Evolutionary conservation across 2,797 vertebrate genomes (phyloP), one percentile per base, ranked within the genome.

Genomic region (Loris lydekkerianus): DNA sequence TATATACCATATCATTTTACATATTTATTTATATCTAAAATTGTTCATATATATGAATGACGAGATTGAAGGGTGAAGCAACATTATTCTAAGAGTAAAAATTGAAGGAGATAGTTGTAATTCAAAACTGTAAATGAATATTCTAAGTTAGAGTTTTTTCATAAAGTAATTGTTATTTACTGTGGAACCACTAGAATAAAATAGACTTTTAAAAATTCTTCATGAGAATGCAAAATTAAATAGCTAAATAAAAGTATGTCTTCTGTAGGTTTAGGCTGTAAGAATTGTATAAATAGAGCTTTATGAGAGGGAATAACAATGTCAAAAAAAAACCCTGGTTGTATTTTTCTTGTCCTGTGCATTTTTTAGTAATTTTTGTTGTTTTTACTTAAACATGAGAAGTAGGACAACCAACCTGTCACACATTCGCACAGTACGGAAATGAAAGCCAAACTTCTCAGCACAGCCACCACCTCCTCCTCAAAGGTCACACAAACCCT

Each of bases 151-250:
- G 29, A 72, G 15, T 25, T 34, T 77, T 95, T 81, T 92, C 56
- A 53, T 60, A n/a, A 29, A 6, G 9, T 84, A 80, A 63, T 65
- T 72, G 1, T 63, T 87, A 31, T 69, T 76, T 94, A 58, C 53
- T 63, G 83, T 58, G 23, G 96, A 96, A 78, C 58, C 29, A 46
- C 18, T 80, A 49, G n/a, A 85, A 76, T 84, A 81, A 89, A 95
- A 83, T 7, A 82, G 61, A 43, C 23, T 83, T 56, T 83, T 43
- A 69, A 72, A 65, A 80, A 58, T 61, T 77, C 13, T 80, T 34
- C 40, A 17, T 27, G 31, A 93, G 7, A 65, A 96, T 3, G 88
- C 43, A 86, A 84, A 83, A 83, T 83, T 72, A 82, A 87, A 63
- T 60, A 81, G 20, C 18, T 84, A 49, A 77, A n/a, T 86, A 8